Evolutionary conservation across 2,797 vertebrate genomes (phyloP).

Genomic region (Peromyscus nudipes): DNA sequence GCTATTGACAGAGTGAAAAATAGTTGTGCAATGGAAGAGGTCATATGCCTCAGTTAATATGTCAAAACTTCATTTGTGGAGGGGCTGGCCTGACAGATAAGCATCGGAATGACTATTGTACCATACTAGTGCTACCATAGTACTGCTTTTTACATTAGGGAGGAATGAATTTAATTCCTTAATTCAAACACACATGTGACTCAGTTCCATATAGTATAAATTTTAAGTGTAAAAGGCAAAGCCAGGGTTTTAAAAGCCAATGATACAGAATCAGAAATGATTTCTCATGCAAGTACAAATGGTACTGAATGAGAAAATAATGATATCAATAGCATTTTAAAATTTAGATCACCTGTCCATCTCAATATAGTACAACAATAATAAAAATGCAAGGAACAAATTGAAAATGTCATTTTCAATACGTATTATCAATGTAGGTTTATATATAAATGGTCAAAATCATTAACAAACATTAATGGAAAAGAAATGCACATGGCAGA

Average conservation of each 20-base stretch:
- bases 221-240: neutral
- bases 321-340: neutral
- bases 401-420: neutral
- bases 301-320: neutral
- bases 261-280: neutral
- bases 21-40: neutral
- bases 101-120: neutral
- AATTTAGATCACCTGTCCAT: neutral
- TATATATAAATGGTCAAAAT: neutral
- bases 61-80: neutral
- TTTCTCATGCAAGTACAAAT: neutral
- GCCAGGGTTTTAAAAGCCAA: neutral
- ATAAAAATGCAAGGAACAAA: neutral
- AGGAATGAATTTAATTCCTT: constrained; percentile 4
- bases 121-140: neutral
- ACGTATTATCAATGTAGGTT: neutral
- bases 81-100: neutral
- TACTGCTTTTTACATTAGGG: neutral
- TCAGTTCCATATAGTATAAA: neutral
- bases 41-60: too few relatives aligned
- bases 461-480: neutral
- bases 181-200: neutral
- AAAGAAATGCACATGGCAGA: neutral
- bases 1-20: neutral
- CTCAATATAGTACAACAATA: neutral